These are phyloP conservation scores for Epicauta chinensis DNA, from an alignment of 1,140 invertebrate genomes.

Conservation along the genomic window DNA sequence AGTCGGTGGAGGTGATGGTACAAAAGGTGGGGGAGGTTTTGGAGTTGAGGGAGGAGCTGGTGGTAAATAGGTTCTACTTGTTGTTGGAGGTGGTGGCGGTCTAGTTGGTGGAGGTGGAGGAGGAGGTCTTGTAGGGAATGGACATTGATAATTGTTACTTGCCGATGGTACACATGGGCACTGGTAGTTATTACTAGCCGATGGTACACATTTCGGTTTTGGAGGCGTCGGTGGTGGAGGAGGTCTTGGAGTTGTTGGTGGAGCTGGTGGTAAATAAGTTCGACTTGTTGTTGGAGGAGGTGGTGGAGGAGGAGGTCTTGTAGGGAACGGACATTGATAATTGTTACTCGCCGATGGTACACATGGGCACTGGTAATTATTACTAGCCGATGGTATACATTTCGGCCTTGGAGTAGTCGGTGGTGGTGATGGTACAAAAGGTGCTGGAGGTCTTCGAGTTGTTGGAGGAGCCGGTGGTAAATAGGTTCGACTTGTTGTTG, in stretches of 20 bases:
- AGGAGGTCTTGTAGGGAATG: no score
- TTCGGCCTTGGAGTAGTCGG: not conserved
- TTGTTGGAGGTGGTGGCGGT: no score
- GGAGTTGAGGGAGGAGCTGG: not conserved
- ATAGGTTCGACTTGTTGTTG: not conserved
- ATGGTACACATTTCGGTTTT: slow-evolving; percentile 4
- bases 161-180: not conserved
- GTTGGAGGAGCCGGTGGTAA: slow-evolving; percentile 7
- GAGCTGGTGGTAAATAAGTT: slow-evolving; percentile 10
- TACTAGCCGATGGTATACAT: not conserved
- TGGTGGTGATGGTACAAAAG: not conserved
- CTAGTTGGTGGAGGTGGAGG: not conserved
- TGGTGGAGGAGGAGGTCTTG: not conserved
- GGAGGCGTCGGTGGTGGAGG: slow-evolving; percentile 12
- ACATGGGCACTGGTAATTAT: not conserved
- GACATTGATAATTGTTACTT: no score
- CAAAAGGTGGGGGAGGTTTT: slow-evolving; percentile 1
- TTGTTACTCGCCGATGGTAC: not conserved
- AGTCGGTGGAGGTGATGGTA: slow-evolving; percentile 5
- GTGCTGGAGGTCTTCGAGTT: slow-evolving; percentile 4
- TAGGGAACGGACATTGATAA: not conserved
- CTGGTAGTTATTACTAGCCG: not conserved
- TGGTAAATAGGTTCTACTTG: not conserved
- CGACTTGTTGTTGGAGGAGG: not conserved
- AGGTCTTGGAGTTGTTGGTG: slow-evolving; percentile 12